Conservation (phyloP, 2,797 vertebrate genomes). For the Paratrypauchen microcephalus region DNA sequence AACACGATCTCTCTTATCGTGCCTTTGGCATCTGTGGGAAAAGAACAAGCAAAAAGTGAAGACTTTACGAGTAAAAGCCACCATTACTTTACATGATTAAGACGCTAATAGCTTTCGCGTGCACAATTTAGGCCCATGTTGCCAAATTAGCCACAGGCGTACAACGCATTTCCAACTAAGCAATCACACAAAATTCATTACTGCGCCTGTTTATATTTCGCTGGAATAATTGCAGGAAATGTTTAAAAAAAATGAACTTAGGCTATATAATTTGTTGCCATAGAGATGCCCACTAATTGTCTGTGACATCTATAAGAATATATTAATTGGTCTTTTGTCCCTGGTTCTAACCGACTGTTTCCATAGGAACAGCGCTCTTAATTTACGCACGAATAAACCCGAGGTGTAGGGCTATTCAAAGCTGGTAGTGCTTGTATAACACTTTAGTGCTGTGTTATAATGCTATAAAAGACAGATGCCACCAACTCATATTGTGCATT, state of each 20-base stretch:
- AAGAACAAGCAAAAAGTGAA: neutral
- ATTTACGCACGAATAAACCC: neutral
- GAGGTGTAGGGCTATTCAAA: no score
- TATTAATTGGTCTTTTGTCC: conserved; percentile 8
- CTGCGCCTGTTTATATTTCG: neutral
- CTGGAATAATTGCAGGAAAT: neutral
- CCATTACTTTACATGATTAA: neutral
- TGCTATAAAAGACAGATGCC: neutral
- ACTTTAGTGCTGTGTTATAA: no score
- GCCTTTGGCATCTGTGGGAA: conserved; percentile 89
- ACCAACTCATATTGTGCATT: neutral
- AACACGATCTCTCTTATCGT: conserved; percentile 96
- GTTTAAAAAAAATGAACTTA: neutral
- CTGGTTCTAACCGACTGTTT: neutral
- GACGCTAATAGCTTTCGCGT: neutral
- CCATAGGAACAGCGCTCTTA: neutral
- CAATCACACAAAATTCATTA: neutral
- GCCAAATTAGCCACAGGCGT: neutral
- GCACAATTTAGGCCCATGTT: neutral
- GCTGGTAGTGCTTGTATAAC: neutral
- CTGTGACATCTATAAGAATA: neutral
- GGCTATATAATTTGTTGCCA: neutral
- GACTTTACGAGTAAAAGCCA: no score
- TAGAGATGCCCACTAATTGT: neutral
- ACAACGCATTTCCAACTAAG: neutral